phyloP scores from a whole-genome alignment of 2,888 invertebrate species.

The Synanthedon andrenaeformis region DNA sequence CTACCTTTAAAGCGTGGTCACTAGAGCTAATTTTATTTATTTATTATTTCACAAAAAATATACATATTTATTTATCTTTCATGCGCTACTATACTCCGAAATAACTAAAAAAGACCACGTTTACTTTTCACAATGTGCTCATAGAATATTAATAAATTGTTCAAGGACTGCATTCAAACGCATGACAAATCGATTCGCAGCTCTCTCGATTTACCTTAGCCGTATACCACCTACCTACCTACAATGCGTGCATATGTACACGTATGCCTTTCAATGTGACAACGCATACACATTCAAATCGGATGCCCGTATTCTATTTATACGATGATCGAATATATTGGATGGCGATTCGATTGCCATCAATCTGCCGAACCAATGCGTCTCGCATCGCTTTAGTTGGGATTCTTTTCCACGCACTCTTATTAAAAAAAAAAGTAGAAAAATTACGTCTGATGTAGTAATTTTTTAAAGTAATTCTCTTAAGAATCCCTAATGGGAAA shows the following conservation, averaged over 20 bases:
- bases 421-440: no score
- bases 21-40: no score
- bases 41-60: no score
- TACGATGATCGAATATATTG: slow-evolving; percentile 24
- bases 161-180: slow-evolving; percentile 26
- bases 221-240: no score
- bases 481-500: no score
- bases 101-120: no score
- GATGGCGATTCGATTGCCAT: slow-evolving; percentile 21
- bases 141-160: slow-evolving; percentile 9
- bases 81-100: no score
- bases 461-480: no score
- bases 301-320: slow-evolving; percentile 18
- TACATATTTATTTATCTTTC: no score
- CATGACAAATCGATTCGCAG: slow-evolving; percentile 32
- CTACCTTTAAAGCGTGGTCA: no score
- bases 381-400: slow-evolving; percentile 1
- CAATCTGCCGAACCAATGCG: slow-evolving; percentile 24
- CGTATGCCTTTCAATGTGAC: slow-evolving; percentile 1
- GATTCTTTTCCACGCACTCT: no score
- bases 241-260: not conserved
- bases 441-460: no score
- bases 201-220: slow-evolving; percentile 14
- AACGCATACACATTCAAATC: slow-evolving; percentile 5
- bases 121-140: not conserved